Base-by-base conservation (phyloP, 1,140 invertebrate genomes). In the Cotesia typhae region DNA sequence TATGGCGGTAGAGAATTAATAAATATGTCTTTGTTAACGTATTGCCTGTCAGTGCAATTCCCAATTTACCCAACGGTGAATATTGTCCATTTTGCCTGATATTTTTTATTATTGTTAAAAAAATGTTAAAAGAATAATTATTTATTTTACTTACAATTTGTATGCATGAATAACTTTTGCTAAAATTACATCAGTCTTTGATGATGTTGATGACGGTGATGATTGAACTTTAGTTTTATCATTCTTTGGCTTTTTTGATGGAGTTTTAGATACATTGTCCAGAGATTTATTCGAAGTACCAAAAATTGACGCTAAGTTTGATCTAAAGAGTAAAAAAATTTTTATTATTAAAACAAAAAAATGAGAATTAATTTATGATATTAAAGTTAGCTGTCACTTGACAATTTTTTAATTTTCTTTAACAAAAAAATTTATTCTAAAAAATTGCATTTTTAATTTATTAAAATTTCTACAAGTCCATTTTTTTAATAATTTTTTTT, bases 1-100 rank as follows among this genome's bases (percentile, higher is more conserved):
- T 84, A 37, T 72, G 80, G 70, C 79, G 81, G 28, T 87, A 87
- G 12, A 87, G 75, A 74, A 87, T 81, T 69, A 87, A 78, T 57
- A 85, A 80, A 71, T 84, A 86, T 7, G 78, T 12, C 69, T 75
- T 80, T 12, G 76, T 75, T n/a, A 70, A 55, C 10, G 64, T 4
- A 35, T 82, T 84, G 74, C 82, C 83, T 61, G 78, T 81, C 52
- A 87, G 63, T 3, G 85, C 85, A 41, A 86, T 80, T 20, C 85
- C 84, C 14, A 85, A 57, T 68, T 83, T 87, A 37, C 83, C 84
- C 38, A 82, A 38, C 35, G 78, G 69, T 52, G 66, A 61, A n/a
- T 86, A 87, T 71, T 77, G 75, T 10, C 82, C 79, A 72, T 81
- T 80, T 79, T 82, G 75, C 17, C 85, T 85, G 57, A 36, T 78